Conservation (phyloP, 2,113 vertebrate species). For the Pungitius pungitius region DNA sequence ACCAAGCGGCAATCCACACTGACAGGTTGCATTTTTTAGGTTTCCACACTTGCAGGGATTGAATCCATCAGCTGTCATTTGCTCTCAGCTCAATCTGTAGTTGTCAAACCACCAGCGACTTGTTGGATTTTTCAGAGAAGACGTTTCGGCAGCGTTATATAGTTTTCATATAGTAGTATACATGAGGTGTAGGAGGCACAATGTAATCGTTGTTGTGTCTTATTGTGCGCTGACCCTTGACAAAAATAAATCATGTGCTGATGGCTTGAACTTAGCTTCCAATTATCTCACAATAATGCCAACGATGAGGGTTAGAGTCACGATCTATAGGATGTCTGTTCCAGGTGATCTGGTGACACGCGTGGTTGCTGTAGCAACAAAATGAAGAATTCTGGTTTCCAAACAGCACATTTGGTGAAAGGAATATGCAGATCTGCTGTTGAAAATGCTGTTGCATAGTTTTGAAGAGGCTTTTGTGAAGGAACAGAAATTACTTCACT, state of each 20-base stretch:
- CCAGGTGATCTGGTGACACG: background rate
- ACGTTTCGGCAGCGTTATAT: background rate
- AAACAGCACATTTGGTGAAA: background rate
- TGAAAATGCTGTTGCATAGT: background rate
- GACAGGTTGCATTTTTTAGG: background rate
- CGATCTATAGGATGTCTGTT: background rate
- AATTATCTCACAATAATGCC: background rate
- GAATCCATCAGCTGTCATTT: constrained; percentile 14
- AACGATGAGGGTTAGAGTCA: background rate
- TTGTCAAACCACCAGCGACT: constrained; percentile 1
- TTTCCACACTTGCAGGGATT: background rate
- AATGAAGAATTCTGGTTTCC: too few relatives aligned
- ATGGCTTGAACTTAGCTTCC: background rate
- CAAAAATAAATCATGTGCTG: background rate
- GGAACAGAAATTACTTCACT: background rate
- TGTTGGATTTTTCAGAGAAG: constrained; percentile 9
- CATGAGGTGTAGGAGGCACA: background rate
- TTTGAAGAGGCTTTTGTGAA: background rate
- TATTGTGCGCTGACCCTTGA: background rate
- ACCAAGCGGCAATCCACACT: constrained; percentile 1
- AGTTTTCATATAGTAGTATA: background rate
- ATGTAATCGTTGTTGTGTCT: background rate
- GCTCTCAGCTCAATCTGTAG: background rate
- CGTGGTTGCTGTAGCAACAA: background rate
- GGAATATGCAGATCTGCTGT: background rate